phyloP scores from a whole-genome alignment of 1,140 invertebrate genomes.

The Tetragonula clypearis region DNA sequence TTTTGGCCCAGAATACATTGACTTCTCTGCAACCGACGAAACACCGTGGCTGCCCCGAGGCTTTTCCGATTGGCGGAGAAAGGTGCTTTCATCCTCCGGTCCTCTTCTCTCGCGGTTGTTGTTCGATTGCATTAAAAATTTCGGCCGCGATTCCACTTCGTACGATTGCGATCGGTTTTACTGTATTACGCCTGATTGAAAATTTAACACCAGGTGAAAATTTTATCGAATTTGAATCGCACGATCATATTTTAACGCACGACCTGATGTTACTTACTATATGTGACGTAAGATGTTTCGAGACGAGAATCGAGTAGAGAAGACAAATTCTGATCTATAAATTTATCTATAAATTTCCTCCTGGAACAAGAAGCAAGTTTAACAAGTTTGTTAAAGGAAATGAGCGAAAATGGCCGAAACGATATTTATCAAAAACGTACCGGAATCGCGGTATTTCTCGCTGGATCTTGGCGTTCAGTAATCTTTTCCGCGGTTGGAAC shows the following conservation, averaged over 20 bases:
- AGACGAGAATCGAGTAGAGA: background rate
- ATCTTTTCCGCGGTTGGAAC: slow-evolving; percentile 7
- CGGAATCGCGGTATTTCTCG: background rate
- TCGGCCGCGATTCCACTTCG: background rate
- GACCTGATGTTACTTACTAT: no score
- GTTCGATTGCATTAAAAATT: slow-evolving; percentile 12
- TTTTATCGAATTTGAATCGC: background rate
- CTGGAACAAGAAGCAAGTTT: background rate
- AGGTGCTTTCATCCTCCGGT: slow-evolving; percentile 13
- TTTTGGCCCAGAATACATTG: slow-evolving; percentile 30
- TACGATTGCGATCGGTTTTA: background rate
- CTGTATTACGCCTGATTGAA: background rate
- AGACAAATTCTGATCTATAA: background rate
- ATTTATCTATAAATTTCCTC: no score
- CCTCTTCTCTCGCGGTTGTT: no score
- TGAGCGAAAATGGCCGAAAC: no score
- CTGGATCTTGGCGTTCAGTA: background rate
- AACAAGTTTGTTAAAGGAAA: background rate
- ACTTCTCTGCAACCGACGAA: slow-evolving; percentile 35
- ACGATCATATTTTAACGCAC: no score
- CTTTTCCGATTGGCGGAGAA: slow-evolving; percentile 9
- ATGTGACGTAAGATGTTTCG: no score
- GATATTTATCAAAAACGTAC: background rate
- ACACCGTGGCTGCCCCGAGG: slow-evolving; percentile 7
- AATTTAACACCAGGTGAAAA: background rate